Conservation (phyloP, 2,797 vertebrate genomes). For the Columba guinea region DNA sequence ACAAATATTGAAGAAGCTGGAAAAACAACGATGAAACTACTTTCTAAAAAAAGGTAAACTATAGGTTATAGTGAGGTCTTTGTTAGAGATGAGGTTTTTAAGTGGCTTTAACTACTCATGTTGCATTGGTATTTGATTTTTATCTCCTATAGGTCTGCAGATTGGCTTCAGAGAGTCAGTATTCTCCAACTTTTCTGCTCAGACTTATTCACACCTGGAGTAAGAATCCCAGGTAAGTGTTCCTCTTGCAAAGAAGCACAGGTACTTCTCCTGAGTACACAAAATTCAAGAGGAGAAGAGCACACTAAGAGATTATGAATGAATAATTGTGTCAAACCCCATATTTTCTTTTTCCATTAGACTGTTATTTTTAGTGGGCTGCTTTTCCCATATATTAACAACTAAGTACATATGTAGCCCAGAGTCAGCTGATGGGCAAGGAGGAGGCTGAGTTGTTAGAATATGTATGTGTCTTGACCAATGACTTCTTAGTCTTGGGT, state of each 20-base stretch:
- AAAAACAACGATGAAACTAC: neutral
- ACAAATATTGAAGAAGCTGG: neutral
- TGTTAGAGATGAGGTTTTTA: neutral
- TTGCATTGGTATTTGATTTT: neutral
- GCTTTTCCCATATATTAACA: neutral
- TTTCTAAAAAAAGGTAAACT: neutral
- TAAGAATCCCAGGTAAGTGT: constrained; percentile 86
- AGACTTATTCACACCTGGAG: constrained; percentile 93
- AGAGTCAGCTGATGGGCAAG: neutral
- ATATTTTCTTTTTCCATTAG: neutral
- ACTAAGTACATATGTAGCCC: neutral
- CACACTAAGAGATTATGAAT: neutral
- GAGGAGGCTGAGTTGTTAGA: neutral
- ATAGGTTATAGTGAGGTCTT: neutral
- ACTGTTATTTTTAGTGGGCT: neutral
- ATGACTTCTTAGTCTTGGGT: neutral
- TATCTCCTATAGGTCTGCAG: constrained; percentile 83
- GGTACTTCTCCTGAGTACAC: neutral
- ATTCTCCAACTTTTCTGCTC: constrained; percentile 91
- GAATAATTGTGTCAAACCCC: neutral
- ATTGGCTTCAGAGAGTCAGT: constrained; percentile 89
- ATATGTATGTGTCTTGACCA: neutral
- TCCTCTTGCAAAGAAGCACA: neutral
- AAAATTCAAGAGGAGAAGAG: neutral
- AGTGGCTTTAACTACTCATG: neutral